Evolutionary conservation across 2,113 vertebrate species (phyloP).

Genomic region (Callaeas wilsoni): DNA sequence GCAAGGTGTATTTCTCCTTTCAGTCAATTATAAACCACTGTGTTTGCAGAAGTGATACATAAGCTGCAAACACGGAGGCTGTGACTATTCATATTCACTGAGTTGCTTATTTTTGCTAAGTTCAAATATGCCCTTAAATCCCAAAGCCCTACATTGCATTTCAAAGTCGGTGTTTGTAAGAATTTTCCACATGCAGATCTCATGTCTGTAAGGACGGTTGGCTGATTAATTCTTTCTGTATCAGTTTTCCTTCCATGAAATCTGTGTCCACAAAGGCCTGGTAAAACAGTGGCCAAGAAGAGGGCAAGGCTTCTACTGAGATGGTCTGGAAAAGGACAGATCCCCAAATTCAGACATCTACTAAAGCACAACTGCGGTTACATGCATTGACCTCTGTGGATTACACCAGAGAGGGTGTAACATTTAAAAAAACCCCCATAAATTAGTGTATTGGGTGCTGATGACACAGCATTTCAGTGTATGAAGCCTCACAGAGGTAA

Average conservation of each 20-base stretch:
- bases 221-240: background rate
- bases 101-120: background rate
- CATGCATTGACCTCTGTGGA: background rate
- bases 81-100: background rate
- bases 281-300: background rate
- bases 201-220: background rate
- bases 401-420: background rate
- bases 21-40: background rate
- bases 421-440: background rate
- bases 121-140: background rate
- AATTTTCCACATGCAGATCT: background rate
- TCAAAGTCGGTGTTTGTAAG: background rate
- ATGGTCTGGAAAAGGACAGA: background rate
- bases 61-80: background rate
- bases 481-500: background rate
- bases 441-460: background rate
- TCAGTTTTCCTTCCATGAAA: background rate
- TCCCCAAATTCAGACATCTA: background rate
- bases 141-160: background rate
- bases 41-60: background rate
- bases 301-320: background rate
- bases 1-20: constrained; percentile 17
- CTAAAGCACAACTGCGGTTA: background rate
- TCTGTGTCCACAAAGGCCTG: background rate
- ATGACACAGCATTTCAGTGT: background rate